Evolutionary conservation across 2,797 vertebrate species (phyloP).

Genomic region (Eidolon dupreanum): DNA sequence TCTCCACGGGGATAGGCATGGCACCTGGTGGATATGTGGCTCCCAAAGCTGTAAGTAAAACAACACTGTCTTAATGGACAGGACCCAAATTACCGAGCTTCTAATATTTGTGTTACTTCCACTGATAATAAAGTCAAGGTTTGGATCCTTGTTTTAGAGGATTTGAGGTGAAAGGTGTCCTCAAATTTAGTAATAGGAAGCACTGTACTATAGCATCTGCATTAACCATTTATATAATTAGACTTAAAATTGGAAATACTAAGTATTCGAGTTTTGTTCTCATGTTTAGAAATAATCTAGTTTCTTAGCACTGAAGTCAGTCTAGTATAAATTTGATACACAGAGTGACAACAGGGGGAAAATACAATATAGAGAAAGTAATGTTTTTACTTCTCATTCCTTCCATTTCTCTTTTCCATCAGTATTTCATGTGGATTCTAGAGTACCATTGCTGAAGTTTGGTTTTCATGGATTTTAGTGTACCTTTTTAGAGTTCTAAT

Average conservation of each 20-base stretch:
- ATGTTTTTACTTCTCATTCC: neutral
- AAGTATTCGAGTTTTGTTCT: neutral
- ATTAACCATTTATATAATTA: conserved; percentile 14
- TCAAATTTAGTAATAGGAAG: conserved; percentile 8
- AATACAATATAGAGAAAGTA: neutral
- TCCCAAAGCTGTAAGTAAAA: conserved; percentile 93
- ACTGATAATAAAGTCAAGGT: neutral
- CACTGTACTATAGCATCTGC: neutral
- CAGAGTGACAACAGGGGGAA: neutral
- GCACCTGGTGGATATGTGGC: conserved; percentile 93
- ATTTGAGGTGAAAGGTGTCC: neutral
- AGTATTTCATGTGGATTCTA: neutral
- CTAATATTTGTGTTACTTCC: neutral
- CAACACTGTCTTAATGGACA: neutral
- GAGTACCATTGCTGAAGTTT: neutral
- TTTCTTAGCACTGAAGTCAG: conserved; percentile 25
- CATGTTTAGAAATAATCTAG: neutral
- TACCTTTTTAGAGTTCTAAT: neutral
- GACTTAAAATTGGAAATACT: neutral
- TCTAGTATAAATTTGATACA: neutral
- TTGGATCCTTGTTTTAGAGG: neutral
- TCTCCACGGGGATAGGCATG: conserved; percentile 95
- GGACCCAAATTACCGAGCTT: neutral
- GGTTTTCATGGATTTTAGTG: neutral
- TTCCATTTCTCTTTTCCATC: neutral